Conservation (phyloP, 1,140 invertebrate genomes). For the Drosophila ambigua region DNA sequence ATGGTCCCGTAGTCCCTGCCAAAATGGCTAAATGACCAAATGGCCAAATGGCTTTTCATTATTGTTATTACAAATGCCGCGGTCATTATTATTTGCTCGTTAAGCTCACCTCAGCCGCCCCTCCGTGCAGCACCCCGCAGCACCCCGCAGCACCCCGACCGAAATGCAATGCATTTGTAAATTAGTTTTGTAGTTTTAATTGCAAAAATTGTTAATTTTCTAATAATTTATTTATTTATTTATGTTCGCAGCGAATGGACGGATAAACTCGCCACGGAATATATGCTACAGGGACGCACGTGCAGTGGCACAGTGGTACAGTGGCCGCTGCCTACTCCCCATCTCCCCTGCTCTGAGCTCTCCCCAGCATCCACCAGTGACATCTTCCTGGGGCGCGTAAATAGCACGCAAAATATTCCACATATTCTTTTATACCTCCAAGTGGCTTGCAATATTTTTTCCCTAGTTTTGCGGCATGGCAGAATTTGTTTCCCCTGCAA, state of each 20-base stretch:
- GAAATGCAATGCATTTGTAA: slow-evolving; percentile 78
- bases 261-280: slow-evolving; percentile 11
- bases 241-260: slow-evolving; percentile 8
- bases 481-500: too few species aligned
- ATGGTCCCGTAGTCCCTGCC: slow-evolving; percentile 10
- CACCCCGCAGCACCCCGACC: not conserved
- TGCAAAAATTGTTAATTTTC: slow-evolving; percentile 78
- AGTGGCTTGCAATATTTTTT: too few species aligned
- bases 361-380: too few species aligned
- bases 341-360: too few species aligned
- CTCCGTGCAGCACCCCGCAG: not conserved
- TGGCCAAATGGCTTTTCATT: slow-evolving; percentile 80
- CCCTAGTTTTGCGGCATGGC: too few species aligned
- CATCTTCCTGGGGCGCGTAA: too few species aligned
- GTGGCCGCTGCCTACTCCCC: too few species aligned
- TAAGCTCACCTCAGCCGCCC: slow-evolving; percentile 33
- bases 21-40: slow-evolving; percentile 56
- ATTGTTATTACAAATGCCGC: slow-evolving; percentile 81
- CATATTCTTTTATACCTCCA: too few species aligned
- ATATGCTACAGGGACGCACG: too few species aligned
- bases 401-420: too few species aligned
- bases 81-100: slow-evolving; percentile 81
- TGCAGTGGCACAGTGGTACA: too few species aligned
- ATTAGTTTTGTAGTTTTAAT: slow-evolving; percentile 83
- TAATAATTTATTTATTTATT: slow-evolving; percentile 75